phyloP scores from a whole-genome alignment of 1,140 invertebrate genomes.

The Musca domestica region DNA sequence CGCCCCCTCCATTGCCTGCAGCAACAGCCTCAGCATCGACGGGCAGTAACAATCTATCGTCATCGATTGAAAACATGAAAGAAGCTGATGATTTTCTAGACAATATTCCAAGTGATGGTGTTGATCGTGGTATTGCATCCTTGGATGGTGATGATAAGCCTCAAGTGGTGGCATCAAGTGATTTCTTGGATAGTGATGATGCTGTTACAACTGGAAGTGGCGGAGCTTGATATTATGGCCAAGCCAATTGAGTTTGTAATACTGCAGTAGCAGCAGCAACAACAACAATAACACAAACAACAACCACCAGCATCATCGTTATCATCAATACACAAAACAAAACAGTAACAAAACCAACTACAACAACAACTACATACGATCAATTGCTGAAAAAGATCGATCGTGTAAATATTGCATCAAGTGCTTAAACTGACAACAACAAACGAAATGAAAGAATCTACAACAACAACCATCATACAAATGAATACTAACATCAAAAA shows the following conservation, averaged over 20 bases:
- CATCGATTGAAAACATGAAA: background rate
- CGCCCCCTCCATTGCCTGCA: conserved; percentile 42
- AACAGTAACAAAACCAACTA: no score
- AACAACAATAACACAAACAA: no score
- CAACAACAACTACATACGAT: background rate
- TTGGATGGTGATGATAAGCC: conserved; percentile 1
- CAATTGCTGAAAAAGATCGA: no score
- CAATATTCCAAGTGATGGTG: background rate
- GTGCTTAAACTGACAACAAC: conserved; percentile 7
- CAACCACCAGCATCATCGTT: no score
- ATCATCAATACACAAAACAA: no score
- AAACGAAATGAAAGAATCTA: background rate
- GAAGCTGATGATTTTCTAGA: conserved; percentile 8
- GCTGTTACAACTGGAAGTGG: background rate
- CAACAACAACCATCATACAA: conserved; percentile 1
- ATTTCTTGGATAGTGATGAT: conserved; percentile 16
- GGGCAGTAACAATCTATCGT: background rate
- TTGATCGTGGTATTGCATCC: background rate
- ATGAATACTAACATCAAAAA: background rate
- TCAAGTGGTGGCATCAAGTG: conserved; percentile 7
- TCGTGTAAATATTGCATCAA: conserved; percentile 18
- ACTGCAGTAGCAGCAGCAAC: no score
- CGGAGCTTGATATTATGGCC: conserved; percentile 14
- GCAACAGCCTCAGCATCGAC: background rate
- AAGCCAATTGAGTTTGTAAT: conserved; percentile 3